Conservation (phyloP, 2,113 vertebrate species). For the Orycteropus afer region DNA sequence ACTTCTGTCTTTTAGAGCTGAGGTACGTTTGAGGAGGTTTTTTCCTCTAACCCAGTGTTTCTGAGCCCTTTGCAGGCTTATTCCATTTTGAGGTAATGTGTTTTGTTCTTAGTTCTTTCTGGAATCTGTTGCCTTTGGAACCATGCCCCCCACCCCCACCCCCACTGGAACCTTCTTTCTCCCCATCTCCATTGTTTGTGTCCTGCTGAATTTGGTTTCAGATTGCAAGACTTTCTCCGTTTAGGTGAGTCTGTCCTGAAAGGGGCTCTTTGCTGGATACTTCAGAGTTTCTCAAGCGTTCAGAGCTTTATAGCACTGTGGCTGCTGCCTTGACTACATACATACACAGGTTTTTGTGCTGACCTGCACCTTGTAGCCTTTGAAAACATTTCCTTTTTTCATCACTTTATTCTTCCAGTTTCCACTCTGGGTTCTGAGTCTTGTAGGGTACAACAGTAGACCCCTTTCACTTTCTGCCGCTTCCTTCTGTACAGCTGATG, state of each 20-base stretch:
- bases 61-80: background rate
- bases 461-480: background rate
- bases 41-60: background rate
- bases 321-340: too few relatives aligned
- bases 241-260: background rate
- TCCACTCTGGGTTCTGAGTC: background rate
- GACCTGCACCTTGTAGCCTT: background rate
- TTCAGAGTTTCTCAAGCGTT: background rate
- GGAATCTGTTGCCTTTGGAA: slow-evolving; percentile 6
- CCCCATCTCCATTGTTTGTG: background rate
- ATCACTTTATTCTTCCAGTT: background rate
- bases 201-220: background rate
- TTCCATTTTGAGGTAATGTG: background rate
- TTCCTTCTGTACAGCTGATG: background rate
- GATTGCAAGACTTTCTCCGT: background rate
- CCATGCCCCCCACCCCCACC: background rate
- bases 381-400: background rate
- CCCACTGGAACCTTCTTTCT: background rate
- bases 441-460: background rate
- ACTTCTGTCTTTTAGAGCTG: background rate
- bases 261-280: background rate
- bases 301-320: background rate
- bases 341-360: background rate
- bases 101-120: background rate
- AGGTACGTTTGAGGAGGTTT: background rate